A percentile compares a stretch with the other conserved stretches of the same genome.
These are phyloP conservation scores for Pyrgus malvae DNA, from an alignment of 2,888 invertebrate species.

Conservation along the genomic window DNA sequence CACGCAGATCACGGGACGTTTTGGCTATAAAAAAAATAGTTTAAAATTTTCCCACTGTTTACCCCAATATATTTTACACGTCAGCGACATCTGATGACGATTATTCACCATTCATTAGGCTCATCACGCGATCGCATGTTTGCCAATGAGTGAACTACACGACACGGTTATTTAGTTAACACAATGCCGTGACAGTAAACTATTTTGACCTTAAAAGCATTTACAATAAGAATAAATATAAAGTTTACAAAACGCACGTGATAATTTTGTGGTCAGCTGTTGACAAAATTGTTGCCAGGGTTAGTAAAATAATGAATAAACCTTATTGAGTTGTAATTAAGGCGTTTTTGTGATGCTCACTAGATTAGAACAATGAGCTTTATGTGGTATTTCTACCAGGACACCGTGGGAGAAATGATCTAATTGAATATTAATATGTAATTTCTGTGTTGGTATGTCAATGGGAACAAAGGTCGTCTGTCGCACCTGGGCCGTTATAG, in stretches of 20 bases:
- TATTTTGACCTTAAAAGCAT: constrained; percentile 31
- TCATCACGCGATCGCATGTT: constrained; percentile 69
- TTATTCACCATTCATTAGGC: constrained; percentile 62
- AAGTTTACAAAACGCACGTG: background rate
- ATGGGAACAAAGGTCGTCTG: constrained; percentile 52
- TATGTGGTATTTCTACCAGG: constrained; percentile 36
- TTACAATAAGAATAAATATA: constrained; percentile 1
- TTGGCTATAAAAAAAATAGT: constrained; percentile 1
- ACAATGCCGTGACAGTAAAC: background rate
- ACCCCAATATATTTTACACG: constrained; percentile 41
- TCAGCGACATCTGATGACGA: constrained; percentile 63
- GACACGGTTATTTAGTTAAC: background rate
- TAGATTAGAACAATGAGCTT: constrained; percentile 1
- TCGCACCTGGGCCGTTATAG: constrained; percentile 57
- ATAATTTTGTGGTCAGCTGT: constrained; percentile 18
- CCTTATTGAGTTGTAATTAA: constrained; percentile 6
- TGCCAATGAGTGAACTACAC: constrained; percentile 51
- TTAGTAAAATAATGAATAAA: background rate
- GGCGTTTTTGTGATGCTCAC: constrained; percentile 13
- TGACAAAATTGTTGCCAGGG: background rate
- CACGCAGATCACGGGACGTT: background rate
- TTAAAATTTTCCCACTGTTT: constrained; percentile 48
- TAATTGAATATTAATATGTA: constrained; percentile 74
- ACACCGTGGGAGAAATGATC: constrained; percentile 70
- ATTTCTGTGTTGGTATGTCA: constrained; percentile 51